Percentiles rank a stretch among this genome's conserved stretches.
These are phyloP conservation scores for Neoitamus cyanurus DNA, from an alignment of 2,888 invertebrate species.

Conservation along the genomic window DNA sequence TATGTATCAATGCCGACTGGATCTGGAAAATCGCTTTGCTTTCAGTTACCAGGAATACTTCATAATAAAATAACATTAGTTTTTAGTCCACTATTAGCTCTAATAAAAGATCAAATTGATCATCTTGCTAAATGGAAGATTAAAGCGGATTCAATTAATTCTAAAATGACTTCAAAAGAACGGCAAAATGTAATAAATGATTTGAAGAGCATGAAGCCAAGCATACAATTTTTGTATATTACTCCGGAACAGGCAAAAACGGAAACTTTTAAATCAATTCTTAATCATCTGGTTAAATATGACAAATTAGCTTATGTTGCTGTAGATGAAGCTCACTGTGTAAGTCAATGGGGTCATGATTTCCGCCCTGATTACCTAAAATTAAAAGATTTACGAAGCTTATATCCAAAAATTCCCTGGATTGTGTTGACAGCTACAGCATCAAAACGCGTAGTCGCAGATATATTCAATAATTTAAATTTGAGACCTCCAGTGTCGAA, in stretches of 20 bases:
- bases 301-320: constrained; percentile 89
- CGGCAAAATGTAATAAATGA: constrained; percentile 82
- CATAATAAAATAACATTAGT: constrained; percentile 88
- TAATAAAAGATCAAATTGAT: constrained; percentile 97
- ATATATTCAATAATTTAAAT: constrained; percentile 81
- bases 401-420: constrained; percentile 80
- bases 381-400: constrained; percentile 76
- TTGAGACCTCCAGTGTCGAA: constrained; percentile 74
- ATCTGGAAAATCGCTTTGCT: constrained; percentile 96
- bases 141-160: constrained; percentile 89
- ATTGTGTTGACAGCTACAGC: constrained; percentile 98
- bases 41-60: constrained; percentile 93
- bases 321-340: constrained; percentile 98
- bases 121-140: constrained; percentile 83
- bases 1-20: constrained; percentile 99
- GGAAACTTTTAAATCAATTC: constrained; percentile 75
- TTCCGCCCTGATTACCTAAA: constrained; percentile 95
- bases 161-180: constrained; percentile 84
- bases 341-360: constrained; percentile 99
- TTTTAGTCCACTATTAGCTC: constrained; percentile 93
- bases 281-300: constrained; percentile 77
- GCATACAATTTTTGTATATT: constrained; percentile 88
- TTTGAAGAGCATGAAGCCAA: constrained; percentile 78
- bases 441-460: constrained; percentile 79
- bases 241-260: constrained; percentile 97